Conservation (phyloP, 1,140 invertebrate species). For the Drosophila equinoxialis region DNA sequence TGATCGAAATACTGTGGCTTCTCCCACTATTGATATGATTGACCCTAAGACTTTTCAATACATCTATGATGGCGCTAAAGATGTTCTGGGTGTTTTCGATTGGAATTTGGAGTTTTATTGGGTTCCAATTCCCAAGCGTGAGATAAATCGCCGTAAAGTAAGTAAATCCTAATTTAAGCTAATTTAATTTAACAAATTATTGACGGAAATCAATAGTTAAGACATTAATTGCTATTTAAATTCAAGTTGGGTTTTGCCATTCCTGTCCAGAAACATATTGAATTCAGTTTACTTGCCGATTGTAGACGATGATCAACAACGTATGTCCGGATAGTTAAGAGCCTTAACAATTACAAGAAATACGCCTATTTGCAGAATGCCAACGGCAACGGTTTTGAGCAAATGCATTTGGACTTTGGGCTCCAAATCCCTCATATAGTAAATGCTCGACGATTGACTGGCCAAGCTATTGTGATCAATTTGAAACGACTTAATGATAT, state of each 20-base stretch:
- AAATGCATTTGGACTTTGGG: constrained; percentile 45
- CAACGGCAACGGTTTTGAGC: constrained; percentile 65
- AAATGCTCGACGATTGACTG: background rate
- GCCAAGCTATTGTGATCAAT: background rate
- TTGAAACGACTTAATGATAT: background rate
- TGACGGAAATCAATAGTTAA: too few species aligned
- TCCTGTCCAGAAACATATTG: constrained; percentile 63
- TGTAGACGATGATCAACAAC: constrained; percentile 35
- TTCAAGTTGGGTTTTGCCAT: constrained; percentile 36
- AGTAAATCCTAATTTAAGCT: constrained; percentile 37
- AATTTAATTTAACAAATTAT: too few species aligned
- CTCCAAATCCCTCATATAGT: constrained; percentile 20
- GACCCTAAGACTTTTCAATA: constrained; percentile 95
- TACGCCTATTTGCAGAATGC: constrained; percentile 58
- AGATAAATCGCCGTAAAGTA: constrained; percentile 90
- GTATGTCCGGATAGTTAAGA: constrained; percentile 68
- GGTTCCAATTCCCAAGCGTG: constrained; percentile 97
- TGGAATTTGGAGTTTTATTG: constrained; percentile 98
- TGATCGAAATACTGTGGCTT: constrained; percentile 94
- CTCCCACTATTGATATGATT: constrained; percentile 94
- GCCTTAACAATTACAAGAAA: constrained; percentile 74
- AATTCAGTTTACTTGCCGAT: constrained; percentile 47
- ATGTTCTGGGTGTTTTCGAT: constrained; percentile 98
- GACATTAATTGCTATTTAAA: constrained; percentile 16
- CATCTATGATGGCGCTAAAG: constrained; percentile 92